Conservation (phyloP, 2,113 vertebrate species). For the Corydoras maculifer region DNA sequence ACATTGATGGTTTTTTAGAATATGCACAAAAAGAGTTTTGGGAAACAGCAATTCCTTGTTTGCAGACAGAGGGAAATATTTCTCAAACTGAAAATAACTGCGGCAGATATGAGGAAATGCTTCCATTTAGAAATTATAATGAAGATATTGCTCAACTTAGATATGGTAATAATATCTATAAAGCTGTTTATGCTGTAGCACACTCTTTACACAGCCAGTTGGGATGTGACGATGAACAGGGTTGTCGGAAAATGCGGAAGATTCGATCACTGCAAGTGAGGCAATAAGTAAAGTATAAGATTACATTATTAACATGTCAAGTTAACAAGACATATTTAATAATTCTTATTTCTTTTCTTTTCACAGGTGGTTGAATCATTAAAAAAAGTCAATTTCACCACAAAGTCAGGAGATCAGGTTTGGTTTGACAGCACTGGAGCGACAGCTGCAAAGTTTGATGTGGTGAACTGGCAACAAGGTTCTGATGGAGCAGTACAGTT, state of each 20-base stretch:
- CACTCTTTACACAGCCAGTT: slow-evolving; percentile 58
- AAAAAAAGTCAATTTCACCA: slow-evolving; percentile 57
- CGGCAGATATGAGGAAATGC: slow-evolving; percentile 46
- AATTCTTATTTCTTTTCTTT: slow-evolving; percentile 20
- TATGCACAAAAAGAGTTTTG: slow-evolving; percentile 58
- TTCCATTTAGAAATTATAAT: slow-evolving; percentile 44
- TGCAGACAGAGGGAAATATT: neutral
- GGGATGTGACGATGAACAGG: slow-evolving; percentile 40
- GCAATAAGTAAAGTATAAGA: neutral
- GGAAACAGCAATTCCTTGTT: slow-evolving; percentile 49
- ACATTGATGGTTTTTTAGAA: slow-evolving; percentile 54
- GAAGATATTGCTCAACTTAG: slow-evolving; percentile 59
- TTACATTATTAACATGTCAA: neutral
- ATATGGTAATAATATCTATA: slow-evolving; percentile 61
- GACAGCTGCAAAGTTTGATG: slow-evolving; percentile 58
- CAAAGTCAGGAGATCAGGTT: slow-evolving; percentile 53
- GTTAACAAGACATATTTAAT: neutral
- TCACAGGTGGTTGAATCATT: slow-evolving; percentile 42
- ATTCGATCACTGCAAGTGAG: slow-evolving; percentile 57
- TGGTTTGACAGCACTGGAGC: slow-evolving; percentile 64
- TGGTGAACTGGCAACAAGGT: slow-evolving; percentile 65
- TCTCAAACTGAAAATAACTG: slow-evolving; percentile 30
- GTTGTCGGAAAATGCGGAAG: slow-evolving; percentile 47
- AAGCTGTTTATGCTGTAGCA: slow-evolving; percentile 61
- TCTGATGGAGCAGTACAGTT: slow-evolving; percentile 51